phyloP scores from a whole-genome alignment of 2,888 invertebrate genomes.

The Linnaemya vulpina region DNA sequence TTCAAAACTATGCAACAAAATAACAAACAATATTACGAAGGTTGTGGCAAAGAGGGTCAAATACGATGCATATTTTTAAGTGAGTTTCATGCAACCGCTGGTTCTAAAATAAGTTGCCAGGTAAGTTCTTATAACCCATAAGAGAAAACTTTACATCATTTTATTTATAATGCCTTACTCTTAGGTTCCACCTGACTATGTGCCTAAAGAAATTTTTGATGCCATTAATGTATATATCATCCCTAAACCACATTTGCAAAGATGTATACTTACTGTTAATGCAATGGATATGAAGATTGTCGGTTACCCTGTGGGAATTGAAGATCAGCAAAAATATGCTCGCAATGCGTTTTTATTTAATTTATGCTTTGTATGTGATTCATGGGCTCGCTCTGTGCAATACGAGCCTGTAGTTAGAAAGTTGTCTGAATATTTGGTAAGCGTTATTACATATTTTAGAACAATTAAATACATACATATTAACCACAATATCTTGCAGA shows the following conservation, averaged over 20 bases:
- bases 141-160: neutral
- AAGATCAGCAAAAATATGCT: slow-evolving; percentile 93
- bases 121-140: slow-evolving; percentile 83
- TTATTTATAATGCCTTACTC: neutral
- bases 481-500: slow-evolving; percentile 83
- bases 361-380: slow-evolving; percentile 96
- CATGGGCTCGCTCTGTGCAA: slow-evolving; percentile 93
- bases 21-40: slow-evolving; percentile 81
- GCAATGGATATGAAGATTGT: slow-evolving; percentile 92
- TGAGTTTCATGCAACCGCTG: slow-evolving; percentile 90
- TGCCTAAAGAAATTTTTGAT: slow-evolving; percentile 96
- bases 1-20: slow-evolving; percentile 60
- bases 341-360: slow-evolving; percentile 98
- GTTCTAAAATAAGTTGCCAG: slow-evolving; percentile 93
- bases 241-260: slow-evolving; percentile 95
- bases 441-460: neutral
- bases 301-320: slow-evolving; percentile 95
- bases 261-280: slow-evolving; percentile 94
- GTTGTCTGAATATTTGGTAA: slow-evolving; percentile 94
- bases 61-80: slow-evolving; percentile 93
- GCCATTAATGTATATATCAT: slow-evolving; percentile 97
- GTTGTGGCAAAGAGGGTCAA: slow-evolving; percentile 88
- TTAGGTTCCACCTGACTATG: slow-evolving; percentile 94
- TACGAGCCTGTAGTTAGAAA: slow-evolving; percentile 98
- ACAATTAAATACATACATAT: neutral